Percentiles rank a stretch among this genome's conserved stretches.
Conservation (phyloP, 1,140 invertebrate species). For the Nasonia longicornis region DNA sequence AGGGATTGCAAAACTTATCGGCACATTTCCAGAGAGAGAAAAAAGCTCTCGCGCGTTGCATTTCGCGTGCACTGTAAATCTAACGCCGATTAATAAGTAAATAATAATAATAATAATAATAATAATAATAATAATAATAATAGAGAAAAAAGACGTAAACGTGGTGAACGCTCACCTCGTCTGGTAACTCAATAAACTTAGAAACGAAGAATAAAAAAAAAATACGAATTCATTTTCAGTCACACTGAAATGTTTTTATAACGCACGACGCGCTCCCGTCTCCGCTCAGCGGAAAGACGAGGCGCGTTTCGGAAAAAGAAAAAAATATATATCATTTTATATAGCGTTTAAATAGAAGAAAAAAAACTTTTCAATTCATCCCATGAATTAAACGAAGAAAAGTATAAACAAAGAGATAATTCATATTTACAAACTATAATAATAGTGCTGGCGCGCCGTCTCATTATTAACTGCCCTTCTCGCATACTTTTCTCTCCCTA, state of each 20-base stretch:
- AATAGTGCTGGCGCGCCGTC: slow-evolving; percentile 23
- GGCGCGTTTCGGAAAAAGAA: slow-evolving; percentile 22
- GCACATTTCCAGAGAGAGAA: slow-evolving; percentile 41
- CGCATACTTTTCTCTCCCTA: slow-evolving; percentile 33
- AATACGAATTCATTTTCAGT: slow-evolving; percentile 34
- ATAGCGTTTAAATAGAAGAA: slow-evolving; percentile 35
- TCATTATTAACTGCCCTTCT: slow-evolving; percentile 14
- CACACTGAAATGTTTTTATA: slow-evolving; percentile 35
- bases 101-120: background rate
- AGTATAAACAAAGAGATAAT: slow-evolving; percentile 16
- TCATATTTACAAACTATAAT: slow-evolving; percentile 46
- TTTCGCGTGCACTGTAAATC: slow-evolving; percentile 34
- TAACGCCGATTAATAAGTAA: slow-evolving; percentile 18
- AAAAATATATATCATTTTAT: slow-evolving; percentile 29
- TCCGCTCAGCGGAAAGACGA: slow-evolving; percentile 38
- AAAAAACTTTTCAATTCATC: slow-evolving; percentile 36
- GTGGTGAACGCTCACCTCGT: slow-evolving; percentile 20
- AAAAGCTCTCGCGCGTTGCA: slow-evolving; percentile 22
- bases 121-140: background rate
- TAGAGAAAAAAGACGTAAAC: slow-evolving; percentile 21
- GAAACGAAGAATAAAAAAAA: slow-evolving; percentile 37
- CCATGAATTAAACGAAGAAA: slow-evolving; percentile 35
- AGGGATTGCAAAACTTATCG: slow-evolving; percentile 27
- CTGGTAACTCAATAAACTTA: slow-evolving; percentile 46
- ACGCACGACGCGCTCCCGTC: background rate